These are phyloP conservation scores for Hypomesus transpacificus DNA, from an alignment of 2,113 vertebrate genomes.

Conservation along the genomic window DNA sequence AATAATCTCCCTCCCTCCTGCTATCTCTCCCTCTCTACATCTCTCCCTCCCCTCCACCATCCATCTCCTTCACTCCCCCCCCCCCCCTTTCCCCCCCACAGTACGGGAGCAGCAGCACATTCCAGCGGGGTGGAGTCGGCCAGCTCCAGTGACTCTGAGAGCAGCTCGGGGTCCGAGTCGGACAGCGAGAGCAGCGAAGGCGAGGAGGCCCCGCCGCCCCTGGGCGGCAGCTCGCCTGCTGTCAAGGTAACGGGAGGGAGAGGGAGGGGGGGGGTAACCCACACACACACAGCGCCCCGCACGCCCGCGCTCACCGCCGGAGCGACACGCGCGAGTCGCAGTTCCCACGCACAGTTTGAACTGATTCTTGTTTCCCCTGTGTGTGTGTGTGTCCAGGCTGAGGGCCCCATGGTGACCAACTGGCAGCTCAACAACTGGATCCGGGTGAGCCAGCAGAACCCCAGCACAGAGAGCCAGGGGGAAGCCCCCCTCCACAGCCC, in stretches of 20 bases:
- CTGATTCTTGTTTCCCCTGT: background rate
- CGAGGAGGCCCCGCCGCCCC: conserved; percentile 51
- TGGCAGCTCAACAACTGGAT: conserved; percentile 69
- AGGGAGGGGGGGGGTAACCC: no score
- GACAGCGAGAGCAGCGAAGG: conserved; percentile 79
- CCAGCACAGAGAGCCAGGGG: conserved; percentile 53
- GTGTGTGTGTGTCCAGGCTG: conserved; percentile 31
- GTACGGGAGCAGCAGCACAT: conserved; percentile 70
- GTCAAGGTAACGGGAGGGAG: conserved; percentile 45
- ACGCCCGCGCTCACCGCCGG: background rate
- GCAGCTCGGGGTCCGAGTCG: conserved; percentile 82
- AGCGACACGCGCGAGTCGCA: background rate
- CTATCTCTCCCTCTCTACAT: no score
- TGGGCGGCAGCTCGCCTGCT: conserved; percentile 47
- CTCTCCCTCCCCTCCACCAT: background rate
- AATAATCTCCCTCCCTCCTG: no score
- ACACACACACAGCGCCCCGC: background rate
- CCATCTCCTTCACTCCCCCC: background rate
- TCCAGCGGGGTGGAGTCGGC: conserved; percentile 79
- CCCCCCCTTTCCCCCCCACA: conserved; percentile 45
- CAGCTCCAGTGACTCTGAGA: conserved; percentile 86
- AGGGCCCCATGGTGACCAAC: conserved; percentile 36
- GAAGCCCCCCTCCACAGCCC: conserved; percentile 27
- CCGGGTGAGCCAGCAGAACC: conserved; percentile 51
- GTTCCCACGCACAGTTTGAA: background rate